Evolutionary conservation across 1,140 invertebrate species (phyloP), one percentile per base, ranked within the genome.

Genomic region (Drosophila trapezifrons): DNA sequence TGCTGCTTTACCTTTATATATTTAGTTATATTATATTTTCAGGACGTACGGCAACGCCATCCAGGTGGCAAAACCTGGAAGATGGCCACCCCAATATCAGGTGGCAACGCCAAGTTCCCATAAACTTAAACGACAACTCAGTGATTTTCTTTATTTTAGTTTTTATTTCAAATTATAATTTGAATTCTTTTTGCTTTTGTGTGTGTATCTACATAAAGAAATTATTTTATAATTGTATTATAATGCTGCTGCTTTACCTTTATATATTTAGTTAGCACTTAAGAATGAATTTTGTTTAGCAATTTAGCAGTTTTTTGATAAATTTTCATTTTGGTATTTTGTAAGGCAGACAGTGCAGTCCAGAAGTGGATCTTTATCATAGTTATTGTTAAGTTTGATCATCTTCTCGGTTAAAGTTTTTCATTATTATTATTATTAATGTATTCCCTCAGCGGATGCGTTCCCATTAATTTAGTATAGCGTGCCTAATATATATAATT

Each of bases 331-430:
- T 76, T 55, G 66, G 52, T 77, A 64, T 55, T 62, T 49, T 56
- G 40, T 87, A 87, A 87, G 84, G 84, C 84, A 83, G 76, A 87
- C 77, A 83, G 77, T 87, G 79, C 77, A 87, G 83, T 89, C 80
- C 70, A 84, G 62, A 76, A 78, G 51, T 77, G 52, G 56, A 71
- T 70, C 62, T 57, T 51, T 64, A 52, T 55, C 27, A 65, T 67
- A 43, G 52, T 51, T 57, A 49, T 77, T 54, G 47, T 58, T 73
- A 49, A 43, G 32, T 55, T 71, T 64, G 42, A 71, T 56, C 52
- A 63, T 46, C 58, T 45, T 63, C 38, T 74, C 42, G 42, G 20
- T 51, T 49, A n/a, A 27, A 12, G 9, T 45, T 51, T 20, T 73
- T n/a, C n/a, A n/a, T n/a, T 29, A 38, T 22, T 22, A 22, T 35